phyloP scores from a whole-genome alignment of 1,140 invertebrate genomes.

The Drosophila truncata region DNA sequence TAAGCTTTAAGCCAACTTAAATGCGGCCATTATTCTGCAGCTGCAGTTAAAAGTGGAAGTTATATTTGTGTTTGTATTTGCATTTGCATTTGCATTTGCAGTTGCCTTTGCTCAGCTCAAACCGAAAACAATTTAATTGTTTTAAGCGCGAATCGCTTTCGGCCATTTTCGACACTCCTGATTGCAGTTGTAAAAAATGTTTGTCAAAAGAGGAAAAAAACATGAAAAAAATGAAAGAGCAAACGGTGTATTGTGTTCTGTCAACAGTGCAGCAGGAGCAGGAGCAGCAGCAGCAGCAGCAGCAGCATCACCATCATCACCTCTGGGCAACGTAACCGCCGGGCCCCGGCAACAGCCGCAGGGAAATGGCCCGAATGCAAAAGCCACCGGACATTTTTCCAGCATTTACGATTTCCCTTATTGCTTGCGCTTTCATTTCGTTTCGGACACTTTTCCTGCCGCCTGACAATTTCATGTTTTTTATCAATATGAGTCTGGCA shows the following conservation, averaged over 20 bases:
- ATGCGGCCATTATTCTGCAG: conserved; percentile 34
- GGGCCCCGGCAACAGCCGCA: conserved; percentile 3
- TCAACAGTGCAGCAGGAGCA: conserved; percentile 53
- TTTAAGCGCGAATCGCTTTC: conserved; percentile 62
- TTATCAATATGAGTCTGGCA: conserved; percentile 31
- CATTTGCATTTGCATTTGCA: conserved; percentile 5
- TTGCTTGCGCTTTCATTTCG: conserved; percentile 64
- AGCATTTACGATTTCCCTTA: conserved; percentile 75
- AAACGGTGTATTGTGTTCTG: conserved; percentile 50
- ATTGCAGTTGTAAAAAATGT: conserved; percentile 58
- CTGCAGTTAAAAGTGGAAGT: neutral
- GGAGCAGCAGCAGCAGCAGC: conserved; percentile 15
- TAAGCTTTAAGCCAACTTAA: conserved; percentile 31
- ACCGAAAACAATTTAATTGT: conserved; percentile 65
- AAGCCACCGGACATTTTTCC: conserved; percentile 54
- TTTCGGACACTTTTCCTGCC: conserved; percentile 34
- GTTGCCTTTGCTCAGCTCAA: conserved; percentile 24
- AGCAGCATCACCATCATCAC: conserved; percentile 34
- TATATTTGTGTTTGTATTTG: conserved; percentile 9
- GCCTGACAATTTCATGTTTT: conserved; percentile 39
- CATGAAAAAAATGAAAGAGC: conserved; percentile 21
- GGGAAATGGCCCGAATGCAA: conserved; percentile 22
- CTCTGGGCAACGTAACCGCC: conserved; percentile 11
- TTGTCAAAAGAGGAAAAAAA: conserved; percentile 14
- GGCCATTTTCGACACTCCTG: conserved; percentile 58